phyloP scores from a whole-genome alignment of 2,888 invertebrate genomes.

The Trypoxylon attenuatum region DNA sequence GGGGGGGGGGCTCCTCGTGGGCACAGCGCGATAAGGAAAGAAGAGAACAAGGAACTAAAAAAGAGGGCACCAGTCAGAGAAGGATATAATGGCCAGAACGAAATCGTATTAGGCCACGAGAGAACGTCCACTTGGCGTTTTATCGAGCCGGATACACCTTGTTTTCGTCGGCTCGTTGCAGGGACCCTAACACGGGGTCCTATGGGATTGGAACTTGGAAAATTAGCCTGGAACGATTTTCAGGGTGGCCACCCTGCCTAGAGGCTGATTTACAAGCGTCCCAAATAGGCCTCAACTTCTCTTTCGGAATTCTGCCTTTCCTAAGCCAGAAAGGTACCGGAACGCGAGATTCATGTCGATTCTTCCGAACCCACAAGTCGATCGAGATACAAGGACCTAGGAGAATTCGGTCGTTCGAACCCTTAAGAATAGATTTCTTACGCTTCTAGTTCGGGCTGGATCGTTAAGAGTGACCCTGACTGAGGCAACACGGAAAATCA shows the following conservation, averaged over 20 bases:
- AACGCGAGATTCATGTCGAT: too few relatives aligned
- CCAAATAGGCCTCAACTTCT: too few relatives aligned
- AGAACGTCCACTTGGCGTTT: slow-evolving; percentile 59
- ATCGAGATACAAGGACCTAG: too few relatives aligned
- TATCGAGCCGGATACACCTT: slow-evolving; percentile 62
- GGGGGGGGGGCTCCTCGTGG: too few relatives aligned
- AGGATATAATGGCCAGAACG: slow-evolving; percentile 65
- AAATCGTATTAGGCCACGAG: slow-evolving; percentile 66
- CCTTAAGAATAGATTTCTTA: neutral
- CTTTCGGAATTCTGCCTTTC: too few relatives aligned
- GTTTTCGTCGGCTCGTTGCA: slow-evolving; percentile 43
- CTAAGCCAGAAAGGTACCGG: too few relatives aligned
- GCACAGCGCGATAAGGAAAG: slow-evolving; percentile 53
- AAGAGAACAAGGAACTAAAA: slow-evolving; percentile 14
- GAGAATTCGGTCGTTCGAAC: too few relatives aligned
- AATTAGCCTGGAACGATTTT: slow-evolving; percentile 34
- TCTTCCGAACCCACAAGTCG: too few relatives aligned
- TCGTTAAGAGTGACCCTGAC: neutral
- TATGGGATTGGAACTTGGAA: slow-evolving; percentile 13
- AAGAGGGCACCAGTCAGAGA: slow-evolving; percentile 33
- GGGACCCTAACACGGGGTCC: slow-evolving; percentile 11
- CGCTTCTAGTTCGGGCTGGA: neutral
- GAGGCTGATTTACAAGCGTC: slow-evolving; percentile 29
- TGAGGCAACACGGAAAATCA: slow-evolving; percentile 51
- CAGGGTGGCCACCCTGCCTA: slow-evolving; percentile 42